Evolutionary conservation across 2,113 vertebrate species (phyloP).

Genomic region (Stercorarius parasiticus): DNA sequence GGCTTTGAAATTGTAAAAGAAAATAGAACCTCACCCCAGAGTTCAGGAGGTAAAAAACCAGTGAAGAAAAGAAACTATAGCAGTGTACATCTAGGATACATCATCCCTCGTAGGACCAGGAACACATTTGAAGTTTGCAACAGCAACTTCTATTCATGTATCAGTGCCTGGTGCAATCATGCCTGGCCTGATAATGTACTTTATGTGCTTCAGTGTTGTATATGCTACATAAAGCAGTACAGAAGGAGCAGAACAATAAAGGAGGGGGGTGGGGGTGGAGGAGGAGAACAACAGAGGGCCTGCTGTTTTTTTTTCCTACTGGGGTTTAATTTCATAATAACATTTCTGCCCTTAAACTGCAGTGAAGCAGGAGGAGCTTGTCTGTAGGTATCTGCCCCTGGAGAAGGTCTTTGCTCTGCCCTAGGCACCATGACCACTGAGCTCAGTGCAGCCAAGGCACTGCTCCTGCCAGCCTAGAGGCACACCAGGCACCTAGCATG

Average conservation of each 20-base stretch:
- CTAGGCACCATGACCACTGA: background rate
- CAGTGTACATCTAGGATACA: background rate
- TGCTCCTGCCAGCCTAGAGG: background rate
- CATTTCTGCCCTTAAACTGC: background rate
- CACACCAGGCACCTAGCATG: rapidly evolving
- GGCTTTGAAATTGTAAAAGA: background rate
- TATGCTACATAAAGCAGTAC: background rate
- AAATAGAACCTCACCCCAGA: rapidly evolving
- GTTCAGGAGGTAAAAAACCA: background rate
- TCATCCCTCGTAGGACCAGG: background rate
- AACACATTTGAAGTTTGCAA: background rate
- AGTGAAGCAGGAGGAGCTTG: background rate
- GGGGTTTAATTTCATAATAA: background rate
- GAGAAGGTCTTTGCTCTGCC: background rate
- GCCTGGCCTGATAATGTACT: background rate
- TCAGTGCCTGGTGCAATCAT: background rate
- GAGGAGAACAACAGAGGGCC: background rate
- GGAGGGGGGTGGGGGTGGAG: background rate
- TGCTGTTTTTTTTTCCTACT: background rate
- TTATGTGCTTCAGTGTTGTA: background rate
- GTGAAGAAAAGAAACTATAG: background rate
- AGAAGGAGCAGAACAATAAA: background rate
- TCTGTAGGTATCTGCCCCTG: no score
- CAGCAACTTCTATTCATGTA: background rate
- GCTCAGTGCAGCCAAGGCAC: background rate